These are phyloP conservation scores for Macaria notata DNA, from an alignment of 2,888 invertebrate species.

Conservation along the genomic window DNA sequence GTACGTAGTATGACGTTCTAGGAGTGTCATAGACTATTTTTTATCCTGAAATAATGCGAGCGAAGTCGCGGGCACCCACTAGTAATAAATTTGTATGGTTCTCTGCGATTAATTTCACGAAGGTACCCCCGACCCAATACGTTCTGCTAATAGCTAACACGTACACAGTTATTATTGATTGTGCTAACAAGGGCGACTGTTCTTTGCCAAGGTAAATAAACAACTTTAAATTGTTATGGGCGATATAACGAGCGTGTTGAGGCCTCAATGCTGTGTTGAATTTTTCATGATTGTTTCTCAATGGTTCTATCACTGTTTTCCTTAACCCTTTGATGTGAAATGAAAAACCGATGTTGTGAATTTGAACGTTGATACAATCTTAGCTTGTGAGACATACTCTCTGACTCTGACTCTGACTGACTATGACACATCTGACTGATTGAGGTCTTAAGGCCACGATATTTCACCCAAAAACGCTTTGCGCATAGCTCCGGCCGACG, in stretches of 20 bases:
- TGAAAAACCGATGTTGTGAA: not conserved
- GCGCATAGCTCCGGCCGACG: too few species aligned
- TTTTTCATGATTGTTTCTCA: constrained; percentile 11
- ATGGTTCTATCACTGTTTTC: constrained; percentile 2
- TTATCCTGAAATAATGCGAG: too few species aligned
- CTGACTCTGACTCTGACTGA: too few species aligned
- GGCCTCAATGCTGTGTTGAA: constrained; percentile 16
- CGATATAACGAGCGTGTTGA: constrained; percentile 11
- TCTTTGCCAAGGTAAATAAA: constrained; percentile 36
- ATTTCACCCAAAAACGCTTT: too few species aligned
- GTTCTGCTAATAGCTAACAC: constrained; percentile 41
- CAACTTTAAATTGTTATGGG: constrained; percentile 28
- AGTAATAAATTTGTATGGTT: not conserved
- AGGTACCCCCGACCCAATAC: constrained; percentile 8
- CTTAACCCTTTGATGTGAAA: not conserved
- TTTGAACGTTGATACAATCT: not conserved
- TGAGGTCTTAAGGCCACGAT: too few species aligned
- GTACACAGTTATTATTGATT: constrained; percentile 46
- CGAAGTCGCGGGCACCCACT: too few species aligned
- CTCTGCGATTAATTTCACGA: constrained; percentile 12
- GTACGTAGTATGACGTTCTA: too few species aligned
- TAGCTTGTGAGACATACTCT: too few species aligned
- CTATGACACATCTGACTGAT: not conserved
- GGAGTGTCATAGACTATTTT: too few species aligned
- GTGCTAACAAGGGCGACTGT: constrained; percentile 43